These are phyloP conservation scores for Hippocampus kuda DNA, from an alignment of 2,797 vertebrate genomes.

Conservation along the genomic window DNA sequence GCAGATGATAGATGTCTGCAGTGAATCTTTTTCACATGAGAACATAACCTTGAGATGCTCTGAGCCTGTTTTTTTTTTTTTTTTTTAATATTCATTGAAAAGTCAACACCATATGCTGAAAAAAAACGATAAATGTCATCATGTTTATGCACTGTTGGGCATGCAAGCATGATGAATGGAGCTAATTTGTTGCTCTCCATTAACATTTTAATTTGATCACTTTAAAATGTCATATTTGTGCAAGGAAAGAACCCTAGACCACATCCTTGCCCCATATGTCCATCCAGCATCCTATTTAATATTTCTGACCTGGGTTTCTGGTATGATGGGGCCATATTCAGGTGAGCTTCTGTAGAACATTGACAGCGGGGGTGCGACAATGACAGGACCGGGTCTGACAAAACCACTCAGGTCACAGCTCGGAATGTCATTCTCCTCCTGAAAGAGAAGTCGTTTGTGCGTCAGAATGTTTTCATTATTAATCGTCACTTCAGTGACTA, in stretches of 20 bases:
- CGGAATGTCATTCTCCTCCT: constrained; percentile 95
- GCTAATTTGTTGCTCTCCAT: constrained; percentile 3
- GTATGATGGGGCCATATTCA: constrained; percentile 87
- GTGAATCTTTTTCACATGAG: background rate
- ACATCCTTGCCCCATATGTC: background rate
- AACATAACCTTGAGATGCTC: background rate
- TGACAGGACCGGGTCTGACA: constrained; percentile 83
- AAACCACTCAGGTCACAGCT: constrained; percentile 95
- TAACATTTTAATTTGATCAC: background rate
- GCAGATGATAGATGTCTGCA: background rate
- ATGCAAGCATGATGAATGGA: constrained; percentile 3
- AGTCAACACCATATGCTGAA: constrained; percentile 4
- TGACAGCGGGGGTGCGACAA: constrained; percentile 86
- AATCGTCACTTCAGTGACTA: background rate
- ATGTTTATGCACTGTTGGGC: constrained; percentile 1
- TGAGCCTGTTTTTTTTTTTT: background rate
- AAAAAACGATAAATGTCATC: constrained; percentile 6
- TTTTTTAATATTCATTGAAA: background rate
- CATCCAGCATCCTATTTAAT: constrained; percentile 1
- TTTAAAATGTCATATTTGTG: constrained; percentile 2
- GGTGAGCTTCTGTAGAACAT: constrained; percentile 82
- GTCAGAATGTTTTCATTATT: constrained; percentile 1
- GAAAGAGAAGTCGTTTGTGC: constrained; percentile 6
- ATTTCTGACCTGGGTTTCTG: constrained; percentile 86
- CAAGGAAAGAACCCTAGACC: background rate